A percentile compares a stretch with the other conserved stretches of the same genome.
Evolutionary conservation across 2,888 invertebrate genomes (phyloP).

Genomic region (Mantis religiosa): DNA sequence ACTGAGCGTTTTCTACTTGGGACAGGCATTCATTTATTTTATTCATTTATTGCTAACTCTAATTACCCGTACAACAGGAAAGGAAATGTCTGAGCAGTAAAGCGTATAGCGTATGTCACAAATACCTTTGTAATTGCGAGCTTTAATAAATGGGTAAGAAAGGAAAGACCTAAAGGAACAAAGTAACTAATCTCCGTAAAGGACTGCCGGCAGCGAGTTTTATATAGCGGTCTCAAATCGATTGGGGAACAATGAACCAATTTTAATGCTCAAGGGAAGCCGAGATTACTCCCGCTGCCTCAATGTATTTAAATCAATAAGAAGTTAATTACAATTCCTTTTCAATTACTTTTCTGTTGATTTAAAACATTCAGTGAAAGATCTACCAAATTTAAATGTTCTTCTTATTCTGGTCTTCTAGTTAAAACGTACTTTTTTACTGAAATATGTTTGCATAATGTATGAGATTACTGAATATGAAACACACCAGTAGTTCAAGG

Average conservation of each 20-base stretch:
- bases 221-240: background rate
- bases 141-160: background rate
- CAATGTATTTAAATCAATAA: background rate
- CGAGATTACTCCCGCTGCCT: background rate
- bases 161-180: background rate
- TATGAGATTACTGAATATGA: no score
- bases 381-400: background rate
- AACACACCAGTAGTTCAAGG: no score
- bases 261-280: background rate
- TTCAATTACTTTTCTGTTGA: background rate
- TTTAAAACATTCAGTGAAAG: background rate
- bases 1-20: no score
- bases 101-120: no score
- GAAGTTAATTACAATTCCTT: background rate
- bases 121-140: background rate
- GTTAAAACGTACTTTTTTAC: no score
- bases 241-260: background rate
- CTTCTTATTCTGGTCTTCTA: background rate
- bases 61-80: background rate
- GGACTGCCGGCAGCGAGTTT: background rate
- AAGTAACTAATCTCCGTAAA: no score
- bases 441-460: no score
- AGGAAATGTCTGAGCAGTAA: background rate
- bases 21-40: background rate
- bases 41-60: background rate